Conservation (phyloP, 2,113 vertebrate genomes). For the Chionodraco myersi region DNA sequence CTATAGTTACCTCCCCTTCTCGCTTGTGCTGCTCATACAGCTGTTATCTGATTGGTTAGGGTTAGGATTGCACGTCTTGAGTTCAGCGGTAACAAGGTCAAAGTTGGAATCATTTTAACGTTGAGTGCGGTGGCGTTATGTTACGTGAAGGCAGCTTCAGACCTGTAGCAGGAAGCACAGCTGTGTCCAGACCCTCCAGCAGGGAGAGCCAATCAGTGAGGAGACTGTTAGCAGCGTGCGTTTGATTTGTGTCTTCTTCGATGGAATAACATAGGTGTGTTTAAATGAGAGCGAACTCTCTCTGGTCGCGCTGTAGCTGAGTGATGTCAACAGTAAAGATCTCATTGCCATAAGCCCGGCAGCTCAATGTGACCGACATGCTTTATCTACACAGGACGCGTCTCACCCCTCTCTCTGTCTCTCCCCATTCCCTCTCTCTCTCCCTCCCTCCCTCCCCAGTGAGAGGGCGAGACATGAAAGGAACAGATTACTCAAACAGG, state of each 20-base stretch:
- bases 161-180: background rate
- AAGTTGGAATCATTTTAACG: too few relatives aligned
- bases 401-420: constrained; percentile 16
- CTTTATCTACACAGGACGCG: constrained; percentile 58
- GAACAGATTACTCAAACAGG: constrained; percentile 76
- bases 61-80: too few relatives aligned
- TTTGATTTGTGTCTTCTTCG: background rate
- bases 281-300: background rate
- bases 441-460: background rate
- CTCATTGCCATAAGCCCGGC: constrained; percentile 42
- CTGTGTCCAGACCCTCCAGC: background rate
- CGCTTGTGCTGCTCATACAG: too few relatives aligned
- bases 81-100: too few relatives aligned
- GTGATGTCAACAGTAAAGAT: constrained; percentile 36
- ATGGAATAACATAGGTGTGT: background rate
- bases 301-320: background rate
- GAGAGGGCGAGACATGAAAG: constrained; percentile 66
- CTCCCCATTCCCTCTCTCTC: background rate
- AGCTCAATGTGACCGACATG: constrained; percentile 71
- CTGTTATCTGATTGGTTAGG: too few relatives aligned
- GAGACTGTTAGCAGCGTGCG: background rate
- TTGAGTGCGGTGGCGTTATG: too few relatives aligned
- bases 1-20: too few relatives aligned
- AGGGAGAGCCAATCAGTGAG: background rate
- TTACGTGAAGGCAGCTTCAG: too few relatives aligned